Base-by-base conservation (phyloP, 2,797 vertebrate species). In the Sylvia borin region DNA sequence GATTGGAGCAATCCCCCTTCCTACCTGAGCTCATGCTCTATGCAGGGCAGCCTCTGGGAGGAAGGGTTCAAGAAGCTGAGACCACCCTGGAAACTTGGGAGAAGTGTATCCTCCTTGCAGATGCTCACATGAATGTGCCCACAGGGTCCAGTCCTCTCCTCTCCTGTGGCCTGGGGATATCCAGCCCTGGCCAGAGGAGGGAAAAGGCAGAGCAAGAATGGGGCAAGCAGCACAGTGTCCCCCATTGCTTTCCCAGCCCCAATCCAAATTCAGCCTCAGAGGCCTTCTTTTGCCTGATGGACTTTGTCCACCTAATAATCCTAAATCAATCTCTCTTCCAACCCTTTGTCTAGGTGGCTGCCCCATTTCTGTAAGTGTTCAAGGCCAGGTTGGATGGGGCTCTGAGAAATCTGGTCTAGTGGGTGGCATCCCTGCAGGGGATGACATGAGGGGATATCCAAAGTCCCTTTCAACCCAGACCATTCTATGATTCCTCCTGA, bases 91-190 rank as follows among this genome's bases (percentile, higher is more conserved):
- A 78, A 77, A 27, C 47, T 5, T 20, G 9, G 21, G 34, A 68
- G 36, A 67, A 61, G 27, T 0, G 9, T 3, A 36, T 10, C 42
- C 51, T 64, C 64, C 40, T 22, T 45, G 43, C 32, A 67, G 45
- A 51, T 0, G 1, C 22, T 31, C 13, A 40, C 1, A 0, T 4
- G 45, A 31, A 48, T 11, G 18, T 0, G 2, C 21, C 25, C 2
- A 0, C 18, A 40, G n/a, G 6, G 24, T 20, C 10, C n/a, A 72
- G 24, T 18, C 4, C 32, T 38, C 17, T 67, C 66, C 42, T 43
- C 6, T 8, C 6, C 42, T 15, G 9, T 0, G 2, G 61, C 21
- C 40, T 22, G 3, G 38, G 32, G 34, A 31, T 42, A 58, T 57
- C 58, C 47, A 78, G 19, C 34, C n/a, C 32, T 2, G 20, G 53